Percentiles rank a stretch among this genome's conserved stretches.
These are phyloP conservation scores for Drosophila oshimai DNA, from an alignment of 1,140 invertebrate genomes.

Conservation along the genomic window DNA sequence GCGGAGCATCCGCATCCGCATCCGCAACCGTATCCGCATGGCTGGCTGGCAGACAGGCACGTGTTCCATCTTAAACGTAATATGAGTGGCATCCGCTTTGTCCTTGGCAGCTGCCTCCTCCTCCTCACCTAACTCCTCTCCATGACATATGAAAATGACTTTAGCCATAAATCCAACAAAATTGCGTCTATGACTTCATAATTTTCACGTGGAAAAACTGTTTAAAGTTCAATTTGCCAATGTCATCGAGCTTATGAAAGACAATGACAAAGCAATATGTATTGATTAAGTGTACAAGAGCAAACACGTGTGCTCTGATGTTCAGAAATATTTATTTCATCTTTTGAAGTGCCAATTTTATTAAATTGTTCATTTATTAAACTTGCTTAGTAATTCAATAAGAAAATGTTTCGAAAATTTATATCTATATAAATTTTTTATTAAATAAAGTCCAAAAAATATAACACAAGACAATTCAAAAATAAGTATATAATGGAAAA, in stretches of 20 bases:
- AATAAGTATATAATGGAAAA: too few species aligned
- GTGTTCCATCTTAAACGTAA: slow-evolving; percentile 67
- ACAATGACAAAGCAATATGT: background rate
- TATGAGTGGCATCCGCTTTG: slow-evolving; percentile 58
- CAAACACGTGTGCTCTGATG: background rate
- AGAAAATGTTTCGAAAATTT: background rate
- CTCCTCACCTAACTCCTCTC: slow-evolving; percentile 1
- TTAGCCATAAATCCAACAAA: slow-evolving; percentile 49
- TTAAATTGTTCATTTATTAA: background rate
- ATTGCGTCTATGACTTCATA: slow-evolving; percentile 32
- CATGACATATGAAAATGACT: slow-evolving; percentile 47
- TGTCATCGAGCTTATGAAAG: slow-evolving; percentile 8
- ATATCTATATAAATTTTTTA: too few species aligned
- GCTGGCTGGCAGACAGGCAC: slow-evolving; percentile 46
- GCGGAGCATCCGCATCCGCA: background rate
- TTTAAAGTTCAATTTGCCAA: slow-evolving; percentile 66
- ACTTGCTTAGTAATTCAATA: background rate
- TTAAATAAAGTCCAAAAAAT: too few species aligned
- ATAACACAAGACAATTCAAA: too few species aligned
- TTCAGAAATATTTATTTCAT: background rate
- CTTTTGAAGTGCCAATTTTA: background rate
- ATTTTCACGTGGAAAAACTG: slow-evolving; percentile 32
- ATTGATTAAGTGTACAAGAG: background rate
- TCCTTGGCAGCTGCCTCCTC: slow-evolving; percentile 37
- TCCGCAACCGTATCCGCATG: background rate